Base-by-base conservation (phyloP, 2,113 vertebrate genomes). In the Myotis davidii region DNA sequence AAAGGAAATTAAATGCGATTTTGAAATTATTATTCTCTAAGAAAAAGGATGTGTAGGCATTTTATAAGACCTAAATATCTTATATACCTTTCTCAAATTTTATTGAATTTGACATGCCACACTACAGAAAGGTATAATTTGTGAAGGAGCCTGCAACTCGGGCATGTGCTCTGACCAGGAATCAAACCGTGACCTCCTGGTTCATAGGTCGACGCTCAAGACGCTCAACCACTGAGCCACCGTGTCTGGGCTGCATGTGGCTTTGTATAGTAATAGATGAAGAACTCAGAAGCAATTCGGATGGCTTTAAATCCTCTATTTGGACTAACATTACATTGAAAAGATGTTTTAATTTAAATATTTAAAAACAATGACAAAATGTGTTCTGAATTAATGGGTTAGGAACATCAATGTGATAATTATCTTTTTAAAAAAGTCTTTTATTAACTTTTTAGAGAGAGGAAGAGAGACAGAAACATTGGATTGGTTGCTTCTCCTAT, bases 11-110 rank as follows among this genome's bases (percentile, higher is more conserved):
- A 59, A 74, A 69, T 83, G 29, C 18, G 13, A 81, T 69, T 86
- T 93, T n/a, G 25, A 76, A 91, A 74, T 94, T 69, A 92, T 91
- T 94, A 93, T 72, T 88, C 20, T 67, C 50, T 69, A 61, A 96
- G 69, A 48, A 94, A 93, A 90, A 88, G 10, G 10, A 27, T 39
- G 5, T n/a, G 1, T 52, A 74, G 77, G 48, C 78, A 73, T 87
- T 88, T 85, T 76, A 87, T 52, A 69, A 67, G 21, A 37, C 21
- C 50, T 52, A 39, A 10, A 52, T 21, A 29, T 20, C 13, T n/a
- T 59, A 32, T 29, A 13, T 48, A 64, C 9, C 11, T 32, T 83
- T 95, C 48, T 23, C 6, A 79, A 50, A 54, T 77, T 7, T 56
- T 73, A 61, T 34, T 56, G 54, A 45, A 83, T 92, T 70, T 67